phyloP scores from a whole-genome alignment of 2,113 vertebrate genomes.

The Cromileptes altivelis region DNA sequence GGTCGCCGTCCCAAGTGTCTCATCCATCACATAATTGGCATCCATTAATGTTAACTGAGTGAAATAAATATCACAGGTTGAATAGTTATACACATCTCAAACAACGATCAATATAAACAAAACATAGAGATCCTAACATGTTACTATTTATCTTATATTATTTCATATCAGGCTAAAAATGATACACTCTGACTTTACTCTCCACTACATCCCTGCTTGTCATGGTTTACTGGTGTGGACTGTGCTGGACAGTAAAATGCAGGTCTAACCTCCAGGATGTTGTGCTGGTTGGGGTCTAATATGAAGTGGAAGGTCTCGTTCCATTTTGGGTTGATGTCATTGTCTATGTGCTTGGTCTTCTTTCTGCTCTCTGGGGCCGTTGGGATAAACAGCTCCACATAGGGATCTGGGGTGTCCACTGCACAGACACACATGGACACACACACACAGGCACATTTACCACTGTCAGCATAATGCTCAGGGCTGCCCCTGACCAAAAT shows the following conservation, averaged over 20 bases:
- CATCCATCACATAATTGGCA: conserved; percentile 97
- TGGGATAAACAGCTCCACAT: conserved; percentile 94
- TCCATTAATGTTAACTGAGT: conserved; percentile 96
- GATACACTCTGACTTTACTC: not conserved
- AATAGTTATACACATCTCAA: not conserved
- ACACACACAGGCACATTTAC: not conserved
- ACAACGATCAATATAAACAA: no score
- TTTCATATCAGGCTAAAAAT: no score
- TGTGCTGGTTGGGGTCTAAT: conserved; percentile 94
- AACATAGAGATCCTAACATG: no score
- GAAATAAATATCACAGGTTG: conserved; percentile 17
- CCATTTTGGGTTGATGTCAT: conserved; percentile 94
- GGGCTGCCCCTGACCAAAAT: no score
- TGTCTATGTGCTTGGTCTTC: conserved; percentile 93
- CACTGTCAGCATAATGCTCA: not conserved
- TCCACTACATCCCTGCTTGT: not conserved
- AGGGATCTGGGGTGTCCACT: conserved; percentile 98
- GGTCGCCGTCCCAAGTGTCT: conserved; percentile 91
- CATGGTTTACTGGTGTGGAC: not conserved
- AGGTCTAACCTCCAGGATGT: conserved; percentile 90
- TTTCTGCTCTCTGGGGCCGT: conserved; percentile 94
- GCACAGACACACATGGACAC: conserved; percentile 11
- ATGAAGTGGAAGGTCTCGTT: conserved; percentile 95
- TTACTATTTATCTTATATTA: no score
- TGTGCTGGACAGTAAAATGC: not conserved